A percentile compares a stretch with the other conserved stretches of the same genome.
Conservation (phyloP, 2,888 invertebrate genomes). For the Sacculina carcini region DNA sequence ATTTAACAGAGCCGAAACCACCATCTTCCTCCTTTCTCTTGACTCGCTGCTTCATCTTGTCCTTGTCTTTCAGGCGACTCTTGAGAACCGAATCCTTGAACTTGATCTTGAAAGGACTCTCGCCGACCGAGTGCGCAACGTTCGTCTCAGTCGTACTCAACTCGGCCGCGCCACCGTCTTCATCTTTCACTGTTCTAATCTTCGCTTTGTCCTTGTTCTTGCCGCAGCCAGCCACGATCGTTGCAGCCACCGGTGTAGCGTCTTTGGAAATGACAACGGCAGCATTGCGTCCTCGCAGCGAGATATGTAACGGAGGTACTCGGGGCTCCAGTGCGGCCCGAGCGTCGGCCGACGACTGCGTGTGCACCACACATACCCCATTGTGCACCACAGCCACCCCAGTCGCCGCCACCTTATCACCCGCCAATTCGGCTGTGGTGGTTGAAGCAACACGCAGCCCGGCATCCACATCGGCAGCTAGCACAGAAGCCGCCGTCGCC, state of each 20-base stretch:
- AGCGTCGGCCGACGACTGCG: slow-evolving; percentile 5
- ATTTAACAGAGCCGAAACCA: not conserved
- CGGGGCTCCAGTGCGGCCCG: slow-evolving; percentile 35
- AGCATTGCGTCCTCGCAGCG: slow-evolving; percentile 47
- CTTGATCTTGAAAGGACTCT: slow-evolving; percentile 7
- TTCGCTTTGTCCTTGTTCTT: not conserved
- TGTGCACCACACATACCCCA: too few relatives aligned
- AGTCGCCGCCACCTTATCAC: too few relatives aligned
- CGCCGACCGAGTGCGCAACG: not conserved
- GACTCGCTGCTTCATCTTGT: not conserved
- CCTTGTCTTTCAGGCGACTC: not conserved
- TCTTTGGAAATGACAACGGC: slow-evolving; percentile 38
- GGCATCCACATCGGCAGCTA: not conserved
- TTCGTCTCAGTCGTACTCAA: not conserved
- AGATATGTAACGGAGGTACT: slow-evolving; percentile 68
- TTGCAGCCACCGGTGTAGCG: too few relatives aligned
- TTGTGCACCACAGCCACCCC: too few relatives aligned
- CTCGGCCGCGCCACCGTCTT: not conserved
- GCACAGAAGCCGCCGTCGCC: slow-evolving; percentile 17
- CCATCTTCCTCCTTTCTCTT: not conserved
- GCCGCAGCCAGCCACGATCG: too few relatives aligned
- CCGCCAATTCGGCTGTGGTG: not conserved
- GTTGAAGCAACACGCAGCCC: not conserved
- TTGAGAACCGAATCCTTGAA: slow-evolving; percentile 1
- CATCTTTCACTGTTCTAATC: not conserved